phyloP scores from a whole-genome alignment of 2,888 invertebrate genomes.

The Trachelus stipa region DNA sequence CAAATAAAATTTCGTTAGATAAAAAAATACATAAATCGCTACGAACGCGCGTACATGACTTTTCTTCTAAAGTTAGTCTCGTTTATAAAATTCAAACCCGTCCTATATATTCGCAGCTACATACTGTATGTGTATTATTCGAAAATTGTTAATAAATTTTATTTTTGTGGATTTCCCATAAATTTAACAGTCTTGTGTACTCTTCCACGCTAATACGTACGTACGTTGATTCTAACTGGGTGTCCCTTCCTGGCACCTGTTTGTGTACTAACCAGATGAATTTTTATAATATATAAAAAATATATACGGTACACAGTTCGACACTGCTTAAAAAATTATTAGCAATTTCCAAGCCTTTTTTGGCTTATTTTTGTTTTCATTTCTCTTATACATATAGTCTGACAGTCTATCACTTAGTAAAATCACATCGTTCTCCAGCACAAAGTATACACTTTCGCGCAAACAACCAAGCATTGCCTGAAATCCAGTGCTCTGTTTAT shows the following conservation, averaged over 20 bases:
- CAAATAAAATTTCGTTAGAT: background rate
- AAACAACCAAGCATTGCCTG: no score
- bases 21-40: background rate
- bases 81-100: conserved; percentile 3
- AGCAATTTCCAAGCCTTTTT: background rate
- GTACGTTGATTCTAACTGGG: conserved; percentile 12
- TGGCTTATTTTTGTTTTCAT: no score
- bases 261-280: conserved; percentile 6
- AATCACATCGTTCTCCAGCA: no score
- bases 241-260: background rate
- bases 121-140: conserved; percentile 22
- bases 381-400: no score
- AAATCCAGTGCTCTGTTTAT: background rate
- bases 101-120: conserved; percentile 18
- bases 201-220: conserved; percentile 20
- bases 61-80: conserved; percentile 3
- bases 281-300: conserved; percentile 11
- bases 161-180: conserved; percentile 45
- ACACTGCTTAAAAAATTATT: background rate
- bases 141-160: conserved; percentile 50
- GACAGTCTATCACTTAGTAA: no score
- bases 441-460: no score
- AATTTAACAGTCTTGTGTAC: conserved; percentile 18
- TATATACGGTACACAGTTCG: background rate
- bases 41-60: background rate